Evolutionary conservation across 2,888 invertebrate genomes (phyloP), one percentile per base, ranked within the genome.

Genomic region (Acronicta alni): DNA sequence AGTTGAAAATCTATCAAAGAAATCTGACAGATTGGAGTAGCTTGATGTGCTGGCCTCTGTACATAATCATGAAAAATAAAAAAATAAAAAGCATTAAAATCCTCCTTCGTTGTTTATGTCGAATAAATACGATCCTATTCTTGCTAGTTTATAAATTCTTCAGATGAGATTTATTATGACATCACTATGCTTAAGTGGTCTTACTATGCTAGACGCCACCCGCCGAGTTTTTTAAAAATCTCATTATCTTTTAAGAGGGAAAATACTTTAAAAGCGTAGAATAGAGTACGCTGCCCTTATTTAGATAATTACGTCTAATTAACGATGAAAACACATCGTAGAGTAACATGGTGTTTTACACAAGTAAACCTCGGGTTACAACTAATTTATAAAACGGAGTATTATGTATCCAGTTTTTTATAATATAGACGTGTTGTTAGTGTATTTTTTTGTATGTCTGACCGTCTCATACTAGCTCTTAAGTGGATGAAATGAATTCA

Each of bases 191-290:
- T 64, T 41, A 66, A 55, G 55, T 49, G 42, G 38, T 47, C 39
- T 46, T 39, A 52, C 55, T 61, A 67, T 39, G 39, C 37, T 35
- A 47, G 17, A 66, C 30, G 20, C 59, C 53, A 54, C 51, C 52
- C 26, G 55, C 37, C 30, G 12, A 37, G 52, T 37, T 61, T 32
- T 56, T 45, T 51, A 56, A 56, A 52, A 67, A 67, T 67, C 56
- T 61, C 48, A 61, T 67, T 52, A 67, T 48, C 44, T 55, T 52
- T 45, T 42, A 52, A 53, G 48, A 61, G 48, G 16, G 42, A 38
- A 61, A 61, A 52, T 52, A 48, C 15, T 61, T 61, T 20, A 20
- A 44, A 67, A 61, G 38, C 37, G 51, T 41, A 26, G 44, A 56
- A 38, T 46, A 57, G 39, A 42, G 47, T 56, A 44, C 44, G 18